Conservation (phyloP, 2,797 vertebrate genomes). For the Mus caroli region DNA sequence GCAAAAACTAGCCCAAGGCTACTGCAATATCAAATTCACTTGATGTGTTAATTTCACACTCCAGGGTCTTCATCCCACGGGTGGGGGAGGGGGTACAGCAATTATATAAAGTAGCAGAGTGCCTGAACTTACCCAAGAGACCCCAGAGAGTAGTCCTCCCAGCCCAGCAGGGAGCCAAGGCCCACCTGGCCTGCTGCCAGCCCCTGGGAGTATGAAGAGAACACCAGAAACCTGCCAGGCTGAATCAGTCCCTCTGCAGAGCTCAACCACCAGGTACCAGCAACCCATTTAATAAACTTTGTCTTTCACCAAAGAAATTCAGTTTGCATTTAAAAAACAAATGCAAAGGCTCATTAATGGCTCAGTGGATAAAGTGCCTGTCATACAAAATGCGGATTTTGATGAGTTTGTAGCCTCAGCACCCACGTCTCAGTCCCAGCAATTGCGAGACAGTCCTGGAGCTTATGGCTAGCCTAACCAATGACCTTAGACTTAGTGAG, state of each 20-base stretch:
- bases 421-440: not conserved
- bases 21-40: constrained; percentile 66
- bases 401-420: not conserved
- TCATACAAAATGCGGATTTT: not conserved
- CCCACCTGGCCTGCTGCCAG: not conserved
- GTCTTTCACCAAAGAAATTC: not conserved
- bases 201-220: not conserved
- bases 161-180: not conserved
- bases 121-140: constrained; percentile 16
- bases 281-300: not conserved
- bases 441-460: not conserved
- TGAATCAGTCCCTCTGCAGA: not conserved
- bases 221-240: not conserved
- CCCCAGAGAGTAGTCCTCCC: not conserved
- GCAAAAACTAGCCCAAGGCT: constrained; percentile 75
- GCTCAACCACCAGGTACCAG: not conserved
- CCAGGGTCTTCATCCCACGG: constrained; percentile 48
- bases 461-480: not conserved
- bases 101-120: constrained; percentile 31
- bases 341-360: not conserved
- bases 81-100: not conserved
- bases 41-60: constrained; percentile 78
- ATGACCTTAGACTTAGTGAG: not conserved
- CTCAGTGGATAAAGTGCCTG: not conserved
- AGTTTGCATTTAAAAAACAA: not conserved